Conservation (phyloP, 2,888 invertebrate species). For the Aspidiotus destructor region DNA sequence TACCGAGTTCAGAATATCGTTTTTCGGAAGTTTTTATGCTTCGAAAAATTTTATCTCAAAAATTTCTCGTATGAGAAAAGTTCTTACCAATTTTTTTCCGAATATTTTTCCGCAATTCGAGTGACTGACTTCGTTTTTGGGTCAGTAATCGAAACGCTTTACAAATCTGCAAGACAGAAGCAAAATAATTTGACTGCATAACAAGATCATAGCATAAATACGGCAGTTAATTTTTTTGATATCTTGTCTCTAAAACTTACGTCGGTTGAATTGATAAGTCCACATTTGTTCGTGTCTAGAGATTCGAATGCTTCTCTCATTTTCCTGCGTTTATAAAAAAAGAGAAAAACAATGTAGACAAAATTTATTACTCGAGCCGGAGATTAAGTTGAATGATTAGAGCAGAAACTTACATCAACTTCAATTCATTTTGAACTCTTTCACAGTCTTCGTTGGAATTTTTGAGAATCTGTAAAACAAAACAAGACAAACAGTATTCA, state of each 20-base stretch:
- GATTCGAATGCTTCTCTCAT: constrained; percentile 64
- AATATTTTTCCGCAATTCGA: constrained; percentile 24
- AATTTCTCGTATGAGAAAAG: too few relatives aligned
- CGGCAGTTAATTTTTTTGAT: too few relatives aligned
- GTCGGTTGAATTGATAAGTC: constrained; percentile 52
- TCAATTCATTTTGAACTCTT: constrained; percentile 10
- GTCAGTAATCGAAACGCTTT: constrained; percentile 23
- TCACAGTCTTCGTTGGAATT: constrained; percentile 45
- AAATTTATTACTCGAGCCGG: not conserved
- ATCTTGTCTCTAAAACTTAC: constrained; percentile 43
- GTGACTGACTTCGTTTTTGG: constrained; percentile 27
- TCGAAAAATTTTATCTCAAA: too few relatives aligned
- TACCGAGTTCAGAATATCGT: too few relatives aligned
- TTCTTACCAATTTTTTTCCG: constrained; percentile 19
- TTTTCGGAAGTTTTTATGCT: too few relatives aligned
- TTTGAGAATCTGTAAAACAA: not conserved
- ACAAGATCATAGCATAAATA: too few relatives aligned
- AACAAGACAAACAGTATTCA: not conserved
- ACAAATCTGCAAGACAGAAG: constrained; percentile 14
- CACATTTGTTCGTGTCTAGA: constrained; percentile 54
- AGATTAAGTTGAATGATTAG: not conserved
- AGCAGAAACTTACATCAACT: constrained; percentile 8
- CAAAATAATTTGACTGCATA: not conserved
- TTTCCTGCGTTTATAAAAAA: constrained; percentile 8
- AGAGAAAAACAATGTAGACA: too few relatives aligned